Percentiles rank a stretch among this genome's conserved stretches.
phyloP scores from a whole-genome alignment of 2,113 vertebrate species.

The Ceyx cyanopectus region DNA sequence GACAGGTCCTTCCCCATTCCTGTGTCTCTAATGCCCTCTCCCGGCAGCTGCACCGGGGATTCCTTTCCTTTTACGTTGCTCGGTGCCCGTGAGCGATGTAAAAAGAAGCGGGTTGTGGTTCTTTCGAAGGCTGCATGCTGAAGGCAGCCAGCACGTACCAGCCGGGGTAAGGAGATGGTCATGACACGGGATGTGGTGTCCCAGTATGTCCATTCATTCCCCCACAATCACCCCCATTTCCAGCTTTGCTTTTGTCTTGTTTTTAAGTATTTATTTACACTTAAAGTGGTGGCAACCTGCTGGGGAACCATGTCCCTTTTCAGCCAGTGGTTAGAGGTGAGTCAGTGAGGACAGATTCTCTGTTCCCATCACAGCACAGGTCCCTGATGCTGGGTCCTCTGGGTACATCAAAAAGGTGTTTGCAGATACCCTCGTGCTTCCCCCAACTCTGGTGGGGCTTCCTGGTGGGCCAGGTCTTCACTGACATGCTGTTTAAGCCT shows the following conservation, averaged over 20 bases:
- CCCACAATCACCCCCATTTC: neutral
- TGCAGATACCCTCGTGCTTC: neutral
- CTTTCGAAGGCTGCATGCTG: fast-evolving
- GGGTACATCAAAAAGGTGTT: neutral
- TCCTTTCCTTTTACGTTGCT: fast-evolving
- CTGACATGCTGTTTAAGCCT: neutral
- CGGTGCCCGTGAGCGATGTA: fast-evolving
- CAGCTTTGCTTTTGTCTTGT: neutral
- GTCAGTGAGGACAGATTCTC: neutral
- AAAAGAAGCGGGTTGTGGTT: neutral
- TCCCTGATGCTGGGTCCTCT: neutral
- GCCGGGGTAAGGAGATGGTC: neutral
- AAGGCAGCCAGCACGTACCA: neutral
- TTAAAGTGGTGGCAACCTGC: fast-evolving
- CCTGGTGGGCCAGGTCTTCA: neutral
- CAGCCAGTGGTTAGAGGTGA: fast-evolving
- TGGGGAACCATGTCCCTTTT: neutral
- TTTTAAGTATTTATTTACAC: neutral
- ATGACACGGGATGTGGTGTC: neutral
- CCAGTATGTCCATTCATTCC: fast-evolving
- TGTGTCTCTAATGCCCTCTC: conserved; percentile 39
- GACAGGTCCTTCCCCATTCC: neutral
- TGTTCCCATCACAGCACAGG: neutral
- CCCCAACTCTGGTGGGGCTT: neutral
- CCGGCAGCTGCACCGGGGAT: neutral